Percentiles rank a stretch among this genome's conserved stretches.
Evolutionary conservation across 1,140 invertebrate genomes (phyloP).

Genomic region (Bombus ignitus): DNA sequence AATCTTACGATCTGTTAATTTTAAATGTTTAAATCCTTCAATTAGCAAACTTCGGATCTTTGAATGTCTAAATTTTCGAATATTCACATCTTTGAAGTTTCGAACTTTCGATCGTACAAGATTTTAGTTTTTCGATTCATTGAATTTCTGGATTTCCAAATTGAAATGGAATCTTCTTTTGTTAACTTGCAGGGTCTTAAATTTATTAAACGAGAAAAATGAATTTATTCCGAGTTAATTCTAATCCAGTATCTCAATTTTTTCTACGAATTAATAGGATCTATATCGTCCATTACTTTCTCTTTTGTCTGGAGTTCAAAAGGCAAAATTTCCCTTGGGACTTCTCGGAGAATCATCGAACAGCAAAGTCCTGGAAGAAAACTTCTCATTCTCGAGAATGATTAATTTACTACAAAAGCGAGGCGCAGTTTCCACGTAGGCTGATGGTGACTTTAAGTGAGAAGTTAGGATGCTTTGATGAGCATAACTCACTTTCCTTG

Average conservation of each 20-base stretch:
- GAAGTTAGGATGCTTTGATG: constrained; percentile 7
- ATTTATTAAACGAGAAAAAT: too few relatives aligned
- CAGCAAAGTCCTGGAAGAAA: neutral
- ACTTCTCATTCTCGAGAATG: constrained; percentile 4
- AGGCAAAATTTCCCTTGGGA: neutral
- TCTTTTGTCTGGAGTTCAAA: too few relatives aligned
- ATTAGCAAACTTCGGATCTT: too few relatives aligned
- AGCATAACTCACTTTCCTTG: constrained; percentile 28
- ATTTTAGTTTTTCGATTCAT: too few relatives aligned
- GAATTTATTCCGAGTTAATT: too few relatives aligned
- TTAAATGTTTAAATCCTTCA: too few relatives aligned
- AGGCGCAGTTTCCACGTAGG: constrained; percentile 8
- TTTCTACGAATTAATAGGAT: neutral
- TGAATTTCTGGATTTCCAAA: neutral
- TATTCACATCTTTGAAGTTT: too few relatives aligned
- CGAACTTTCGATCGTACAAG: too few relatives aligned
- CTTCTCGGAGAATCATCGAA: neutral
- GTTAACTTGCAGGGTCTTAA: too few relatives aligned
- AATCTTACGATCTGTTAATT: neutral
- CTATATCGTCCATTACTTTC: neutral
- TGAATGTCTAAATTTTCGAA: neutral
- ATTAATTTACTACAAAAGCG: constrained; percentile 33
- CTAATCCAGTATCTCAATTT: too few relatives aligned
- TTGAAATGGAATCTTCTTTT: too few relatives aligned
- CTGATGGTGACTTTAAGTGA: constrained; percentile 4